Evolutionary conservation across 2,888 invertebrate genomes (phyloP).

Genomic region (Dichetophora obliterata): DNA sequence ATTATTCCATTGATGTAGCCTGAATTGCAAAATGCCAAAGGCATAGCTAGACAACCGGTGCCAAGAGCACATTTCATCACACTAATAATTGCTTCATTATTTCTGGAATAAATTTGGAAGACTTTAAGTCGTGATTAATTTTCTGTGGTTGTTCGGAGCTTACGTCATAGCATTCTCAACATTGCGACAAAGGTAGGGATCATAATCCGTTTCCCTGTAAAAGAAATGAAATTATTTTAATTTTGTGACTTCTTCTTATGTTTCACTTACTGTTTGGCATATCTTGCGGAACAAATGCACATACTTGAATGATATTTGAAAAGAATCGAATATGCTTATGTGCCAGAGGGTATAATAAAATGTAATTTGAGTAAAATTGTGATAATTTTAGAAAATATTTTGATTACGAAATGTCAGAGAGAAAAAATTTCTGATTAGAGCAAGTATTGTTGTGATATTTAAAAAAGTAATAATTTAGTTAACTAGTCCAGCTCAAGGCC

Average conservation of each 20-base stretch:
- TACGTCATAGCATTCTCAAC: slow-evolving; percentile 49
- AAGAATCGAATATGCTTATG: too few species aligned
- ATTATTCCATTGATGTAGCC: slow-evolving; percentile 84
- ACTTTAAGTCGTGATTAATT: not conserved
- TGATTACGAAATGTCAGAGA: too few species aligned
- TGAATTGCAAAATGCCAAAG: slow-evolving; percentile 88
- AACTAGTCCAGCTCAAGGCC: too few species aligned
- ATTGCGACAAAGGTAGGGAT: slow-evolving; percentile 43
- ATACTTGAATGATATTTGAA: not conserved
- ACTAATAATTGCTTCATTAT: slow-evolving; percentile 82
- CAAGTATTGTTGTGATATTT: too few species aligned
- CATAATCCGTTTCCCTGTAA: slow-evolving; percentile 45
- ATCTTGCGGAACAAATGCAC: not conserved
- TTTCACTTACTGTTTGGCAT: too few species aligned
- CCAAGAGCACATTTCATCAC: slow-evolving; percentile 92
- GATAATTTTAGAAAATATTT: too few species aligned
- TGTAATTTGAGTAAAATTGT: too few species aligned
- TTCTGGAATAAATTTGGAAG: slow-evolving; percentile 43
- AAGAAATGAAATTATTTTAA: not conserved
- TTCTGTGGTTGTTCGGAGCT: not conserved
- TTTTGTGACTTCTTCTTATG: too few species aligned
- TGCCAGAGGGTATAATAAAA: too few species aligned
- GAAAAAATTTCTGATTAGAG: too few species aligned
- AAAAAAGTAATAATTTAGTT: too few species aligned
- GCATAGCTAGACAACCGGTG: slow-evolving; percentile 95